Base-by-base conservation (phyloP, 2,113 vertebrate species). In the Percina caprodes region DNA sequence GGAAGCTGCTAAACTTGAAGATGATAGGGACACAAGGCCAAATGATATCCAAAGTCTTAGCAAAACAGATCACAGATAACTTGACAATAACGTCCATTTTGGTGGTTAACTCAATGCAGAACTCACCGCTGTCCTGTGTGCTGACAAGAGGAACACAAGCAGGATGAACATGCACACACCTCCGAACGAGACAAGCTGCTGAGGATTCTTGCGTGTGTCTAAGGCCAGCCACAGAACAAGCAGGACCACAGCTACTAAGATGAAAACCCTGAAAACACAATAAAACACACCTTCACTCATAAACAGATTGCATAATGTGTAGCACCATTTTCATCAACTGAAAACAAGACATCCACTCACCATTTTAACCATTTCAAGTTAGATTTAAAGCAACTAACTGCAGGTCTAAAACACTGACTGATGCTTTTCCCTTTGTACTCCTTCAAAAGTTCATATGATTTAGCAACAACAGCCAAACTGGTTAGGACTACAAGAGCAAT, bases 161-260 rank as follows among this genome's bases (percentile, higher is more conserved):
- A 94, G 1, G 59, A 97, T 7, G 78, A 99, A 94, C 77, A 96
- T 56, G 51, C 94, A 97, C 89, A 97, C 90, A 3, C 98, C 98
- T 0, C 89, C 96, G 12, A 99, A 97, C 4, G 98, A 98, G 75
- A 98, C 94, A 26, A 99, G 92, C 90, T 98, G 97, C 83, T 97
- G 92, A 0, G 95, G 97, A 42, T 95, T 91, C 82, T 86, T 84
- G 59, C 92, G 82, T 0, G 96, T 97, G 88, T 99, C 98, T 68
- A 99, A 61, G 30, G 0, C 89, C 24, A 99, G 89, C 97, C 97
- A 99, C 0, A 87, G 3, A 15, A 96, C 78, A 66, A 99, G 89
- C 65, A 96, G 93, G 49, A 69, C 90, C 80, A 96, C 5, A 23
- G 93, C 92, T 2, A 88, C 68, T 2, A 93, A 1, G 1, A 93